Evolutionary conservation across 2,888 invertebrate genomes (phyloP).

Genomic region (Patella ulyssiponensis): DNA sequence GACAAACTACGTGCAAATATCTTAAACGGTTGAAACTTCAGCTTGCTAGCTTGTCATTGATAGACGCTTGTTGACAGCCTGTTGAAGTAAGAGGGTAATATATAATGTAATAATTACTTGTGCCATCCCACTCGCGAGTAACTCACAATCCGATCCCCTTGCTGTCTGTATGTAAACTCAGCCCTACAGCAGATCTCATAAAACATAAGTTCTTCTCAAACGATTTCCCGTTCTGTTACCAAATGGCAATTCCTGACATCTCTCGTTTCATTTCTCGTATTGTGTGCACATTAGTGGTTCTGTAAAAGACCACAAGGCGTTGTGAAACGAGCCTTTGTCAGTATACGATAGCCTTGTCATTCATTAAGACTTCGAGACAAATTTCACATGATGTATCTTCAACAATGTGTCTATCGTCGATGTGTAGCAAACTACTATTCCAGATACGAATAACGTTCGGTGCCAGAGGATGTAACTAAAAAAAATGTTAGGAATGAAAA

Average conservation of each 20-base stretch:
- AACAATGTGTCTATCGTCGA: constrained; percentile 9
- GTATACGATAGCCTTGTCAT: background rate
- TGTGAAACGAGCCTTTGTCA: no score
- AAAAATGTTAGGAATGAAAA: no score
- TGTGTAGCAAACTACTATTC: background rate
- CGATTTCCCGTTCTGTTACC: no score
- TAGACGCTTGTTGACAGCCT: background rate
- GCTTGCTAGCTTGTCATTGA: background rate
- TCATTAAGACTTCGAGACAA: constrained; percentile 4
- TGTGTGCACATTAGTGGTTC: background rate
- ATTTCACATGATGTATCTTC: constrained; percentile 6
- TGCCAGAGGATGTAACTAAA: no score
- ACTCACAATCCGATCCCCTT: background rate
- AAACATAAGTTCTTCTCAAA: no score
- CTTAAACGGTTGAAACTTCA: constrained; percentile 10
- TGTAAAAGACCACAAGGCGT: no score
- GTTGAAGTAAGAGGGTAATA: constrained; percentile 2
- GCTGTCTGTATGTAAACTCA: background rate
- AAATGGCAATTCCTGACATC: background rate
- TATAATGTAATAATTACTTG: constrained; percentile 8
- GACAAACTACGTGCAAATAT: constrained; percentile 11
- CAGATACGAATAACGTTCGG: background rate
- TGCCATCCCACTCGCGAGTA: no score
- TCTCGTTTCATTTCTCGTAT: background rate
- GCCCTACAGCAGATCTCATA: constrained; percentile 4